Base-by-base conservation (phyloP, 2,113 vertebrate species). In the Gymnorhina tibicen region DNA sequence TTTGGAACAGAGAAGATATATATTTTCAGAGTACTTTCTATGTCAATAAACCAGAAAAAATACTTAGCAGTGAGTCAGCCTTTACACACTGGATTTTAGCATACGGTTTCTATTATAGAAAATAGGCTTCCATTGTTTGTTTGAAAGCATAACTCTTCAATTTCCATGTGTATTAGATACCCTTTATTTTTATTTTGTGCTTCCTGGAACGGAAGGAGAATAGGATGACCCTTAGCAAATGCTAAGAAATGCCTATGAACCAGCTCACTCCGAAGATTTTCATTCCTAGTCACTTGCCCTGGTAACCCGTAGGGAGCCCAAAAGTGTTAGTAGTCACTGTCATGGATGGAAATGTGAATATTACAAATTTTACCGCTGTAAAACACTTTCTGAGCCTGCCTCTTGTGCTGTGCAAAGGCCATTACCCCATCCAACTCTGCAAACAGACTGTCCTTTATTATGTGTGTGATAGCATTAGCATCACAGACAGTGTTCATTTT, bases 371-470 rank as follows among this genome's bases (percentile, higher is more conserved):
- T 84, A 89, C 69, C 28, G 33, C 60, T 27, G 30, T 60, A 92
- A 92, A 93, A 55, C 32, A 35, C 32, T 55, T 91, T 78, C 68
- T 50, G 64, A 95, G 58, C 58, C n/a, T 87, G 80, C 20, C 22
- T 88, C 69, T 86, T 86, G n/a, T 53, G 27, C 83, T 75, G 7
- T 85, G 73, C 37, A 91, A 91, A 92, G 90, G 68, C 79, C 72
- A 55, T 72, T 90, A 81, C 68, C 37, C 76, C 60, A 78, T 89
- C 72, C 69, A 64, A 35, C 60, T 72, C 16, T 2, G 79, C 90
- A 96, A 96, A 87, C 69, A 93, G 60, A 19, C 52, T 62, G 44
- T 68, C 76, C 76, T 87, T 85, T 94, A 95, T 88, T 87, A 81
- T 76, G 46, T 84, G 76, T 94, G 73, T 35, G 5, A 87, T 81